A percentile compares a stretch with the other conserved stretches of the same genome.
Evolutionary conservation across 2,113 vertebrate genomes (phyloP).

Genomic region (Epinephelus cyanopodus): DNA sequence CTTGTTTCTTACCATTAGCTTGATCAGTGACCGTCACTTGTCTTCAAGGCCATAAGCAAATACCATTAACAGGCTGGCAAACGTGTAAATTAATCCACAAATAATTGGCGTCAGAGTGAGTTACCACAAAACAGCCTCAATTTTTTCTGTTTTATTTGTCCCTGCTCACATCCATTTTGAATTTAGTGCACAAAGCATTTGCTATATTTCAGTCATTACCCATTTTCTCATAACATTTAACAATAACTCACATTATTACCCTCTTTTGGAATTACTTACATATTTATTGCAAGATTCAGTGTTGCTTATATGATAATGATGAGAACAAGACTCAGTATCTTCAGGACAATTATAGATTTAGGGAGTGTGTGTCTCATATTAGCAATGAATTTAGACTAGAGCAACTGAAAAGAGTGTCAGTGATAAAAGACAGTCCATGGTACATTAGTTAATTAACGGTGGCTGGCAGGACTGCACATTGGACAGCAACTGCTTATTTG

Average conservation of each 20-base stretch:
- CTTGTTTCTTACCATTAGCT: conserved; percentile 23
- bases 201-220: neutral
- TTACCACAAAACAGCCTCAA: neutral
- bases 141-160: neutral
- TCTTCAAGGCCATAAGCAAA: conserved; percentile 12
- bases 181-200: neutral
- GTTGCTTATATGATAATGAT: neutral
- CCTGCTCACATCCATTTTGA: neutral
- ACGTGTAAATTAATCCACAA: neutral
- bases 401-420: neutral
- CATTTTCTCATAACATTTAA: neutral
- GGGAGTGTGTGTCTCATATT: neutral
- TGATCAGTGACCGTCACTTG: conserved; percentile 2
- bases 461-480: neutral
- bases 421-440: neutral
- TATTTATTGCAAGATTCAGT: neutral
- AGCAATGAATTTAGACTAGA: neutral
- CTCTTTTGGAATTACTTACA: neutral
- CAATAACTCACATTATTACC: neutral
- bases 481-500: neutral
- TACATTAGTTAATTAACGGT: neutral
- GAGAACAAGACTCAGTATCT: neutral
- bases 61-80: conserved; percentile 9
- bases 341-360: neutral
- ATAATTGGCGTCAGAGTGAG: neutral